phyloP scores from a whole-genome alignment of 2,888 invertebrate genomes.

The Nymphalis urticae region DNA sequence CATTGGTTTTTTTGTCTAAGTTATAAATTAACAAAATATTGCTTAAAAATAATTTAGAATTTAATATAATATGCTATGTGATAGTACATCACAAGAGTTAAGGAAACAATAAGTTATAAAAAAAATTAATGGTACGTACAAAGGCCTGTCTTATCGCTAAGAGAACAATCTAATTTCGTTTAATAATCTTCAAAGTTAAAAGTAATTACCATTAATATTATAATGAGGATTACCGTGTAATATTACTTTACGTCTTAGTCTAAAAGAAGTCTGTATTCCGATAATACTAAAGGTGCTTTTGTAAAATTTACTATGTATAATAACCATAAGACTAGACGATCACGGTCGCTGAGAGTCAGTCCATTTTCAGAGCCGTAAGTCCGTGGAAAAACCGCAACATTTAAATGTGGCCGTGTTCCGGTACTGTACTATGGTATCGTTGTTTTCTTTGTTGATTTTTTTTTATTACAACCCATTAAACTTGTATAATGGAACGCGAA shows the following conservation, averaged over 20 bases:
- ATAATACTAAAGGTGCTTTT: constrained; percentile 10
- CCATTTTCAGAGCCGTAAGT: constrained; percentile 34
- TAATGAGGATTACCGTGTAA: no score
- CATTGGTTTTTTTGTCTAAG: no score
- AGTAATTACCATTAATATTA: no score
- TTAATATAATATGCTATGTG: no score
- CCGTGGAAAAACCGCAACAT: constrained; percentile 37
- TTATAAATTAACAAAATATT: no score
- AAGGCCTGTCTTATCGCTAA: no score
- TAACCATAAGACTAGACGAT: constrained; percentile 35
- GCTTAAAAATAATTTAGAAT: no score
- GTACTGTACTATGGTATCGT: constrained; percentile 31
- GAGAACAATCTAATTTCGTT: no score
- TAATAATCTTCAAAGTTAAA: no score
- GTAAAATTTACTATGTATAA: constrained; percentile 27
- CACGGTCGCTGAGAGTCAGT: constrained; percentile 27
- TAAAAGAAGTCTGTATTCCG: constrained; percentile 7
- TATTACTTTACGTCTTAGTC: background rate
- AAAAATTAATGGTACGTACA: no score
- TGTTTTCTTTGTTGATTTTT: constrained; percentile 38
- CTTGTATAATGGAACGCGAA: constrained; percentile 22
- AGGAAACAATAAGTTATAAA: no score
- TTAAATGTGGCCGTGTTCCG: constrained; percentile 38
- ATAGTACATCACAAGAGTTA: no score
- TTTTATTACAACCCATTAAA: constrained; percentile 36